Evolutionary conservation across 2,888 invertebrate genomes (phyloP).

Genomic region (Acanthosoma haemorrhoidale): DNA sequence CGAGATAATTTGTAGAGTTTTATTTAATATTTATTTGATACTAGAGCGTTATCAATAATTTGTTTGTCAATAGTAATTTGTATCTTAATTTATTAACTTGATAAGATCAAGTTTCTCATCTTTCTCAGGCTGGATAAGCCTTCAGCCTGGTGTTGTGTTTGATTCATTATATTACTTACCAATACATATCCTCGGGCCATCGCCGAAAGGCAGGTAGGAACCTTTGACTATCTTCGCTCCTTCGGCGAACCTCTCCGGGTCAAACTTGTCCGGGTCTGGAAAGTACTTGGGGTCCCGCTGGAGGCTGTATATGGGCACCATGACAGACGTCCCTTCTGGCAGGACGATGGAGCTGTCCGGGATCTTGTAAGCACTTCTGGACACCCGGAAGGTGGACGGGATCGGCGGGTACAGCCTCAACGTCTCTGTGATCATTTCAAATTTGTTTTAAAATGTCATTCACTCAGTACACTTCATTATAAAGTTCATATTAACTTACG

Average conservation of each 20-base stretch:
- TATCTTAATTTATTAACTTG: not conserved
- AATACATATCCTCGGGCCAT: constrained; percentile 36
- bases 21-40: no score
- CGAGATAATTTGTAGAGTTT: no score
- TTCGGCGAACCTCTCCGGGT: constrained; percentile 36
- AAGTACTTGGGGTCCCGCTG: constrained; percentile 36
- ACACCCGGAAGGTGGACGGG: constrained; percentile 18
- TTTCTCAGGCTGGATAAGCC: not conserved
- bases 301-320: constrained; percentile 26
- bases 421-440: constrained; percentile 32
- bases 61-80: no score
- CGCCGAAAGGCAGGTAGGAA: constrained; percentile 36
- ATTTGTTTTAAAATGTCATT: not conserved
- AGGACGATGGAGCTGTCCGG: constrained; percentile 35
- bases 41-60: no score
- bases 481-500: no score
- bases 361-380: constrained; percentile 40
- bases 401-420: constrained; percentile 36
- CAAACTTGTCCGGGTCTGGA: constrained; percentile 36
- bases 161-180: no score
- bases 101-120: not conserved
- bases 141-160: no score
- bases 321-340: constrained; percentile 1
- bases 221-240: constrained; percentile 30
- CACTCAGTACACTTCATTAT: not conserved